These are phyloP conservation scores for Thermophis baileyi DNA, from an alignment of 2,113 vertebrate species.

Conservation along the genomic window DNA sequence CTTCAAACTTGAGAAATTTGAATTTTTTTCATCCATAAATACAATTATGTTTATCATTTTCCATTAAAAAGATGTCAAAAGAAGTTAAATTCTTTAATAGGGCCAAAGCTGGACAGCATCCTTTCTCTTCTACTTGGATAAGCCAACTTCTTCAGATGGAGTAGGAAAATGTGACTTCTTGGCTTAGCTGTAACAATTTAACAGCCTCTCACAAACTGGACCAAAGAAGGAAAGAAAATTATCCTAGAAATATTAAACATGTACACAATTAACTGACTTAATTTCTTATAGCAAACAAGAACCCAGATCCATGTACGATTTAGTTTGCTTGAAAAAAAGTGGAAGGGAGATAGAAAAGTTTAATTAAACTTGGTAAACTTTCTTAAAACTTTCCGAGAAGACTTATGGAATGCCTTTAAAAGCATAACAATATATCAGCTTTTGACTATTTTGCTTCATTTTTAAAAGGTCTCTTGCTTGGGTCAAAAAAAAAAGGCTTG, in stretches of 20 bases:
- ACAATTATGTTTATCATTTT: not conserved
- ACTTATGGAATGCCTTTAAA: conserved; percentile 17
- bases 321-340: not conserved
- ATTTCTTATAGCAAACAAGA: not conserved
- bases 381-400: conserved; percentile 22
- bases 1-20: not conserved
- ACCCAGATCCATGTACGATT: not conserved
- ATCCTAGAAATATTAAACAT: not conserved
- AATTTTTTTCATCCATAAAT: not conserved
- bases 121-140: not conserved
- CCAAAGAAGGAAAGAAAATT: not conserved
- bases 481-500: conserved; percentile 30
- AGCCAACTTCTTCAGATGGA: not conserved
- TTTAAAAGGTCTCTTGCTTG: conserved; percentile 30
- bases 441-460: conserved; percentile 30
- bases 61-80: not conserved
- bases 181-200: not conserved
- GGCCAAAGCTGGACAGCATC: not conserved
- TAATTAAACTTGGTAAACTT: conserved; percentile 37
- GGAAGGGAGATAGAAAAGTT: not conserved
- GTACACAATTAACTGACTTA: not conserved
- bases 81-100: not conserved
- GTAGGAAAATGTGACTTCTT: not conserved
- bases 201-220: not conserved
- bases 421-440: conserved; percentile 29